These are phyloP conservation scores for Poicephalus gulielmi DNA, from an alignment of 2,113 vertebrate species.

Conservation along the genomic window DNA sequence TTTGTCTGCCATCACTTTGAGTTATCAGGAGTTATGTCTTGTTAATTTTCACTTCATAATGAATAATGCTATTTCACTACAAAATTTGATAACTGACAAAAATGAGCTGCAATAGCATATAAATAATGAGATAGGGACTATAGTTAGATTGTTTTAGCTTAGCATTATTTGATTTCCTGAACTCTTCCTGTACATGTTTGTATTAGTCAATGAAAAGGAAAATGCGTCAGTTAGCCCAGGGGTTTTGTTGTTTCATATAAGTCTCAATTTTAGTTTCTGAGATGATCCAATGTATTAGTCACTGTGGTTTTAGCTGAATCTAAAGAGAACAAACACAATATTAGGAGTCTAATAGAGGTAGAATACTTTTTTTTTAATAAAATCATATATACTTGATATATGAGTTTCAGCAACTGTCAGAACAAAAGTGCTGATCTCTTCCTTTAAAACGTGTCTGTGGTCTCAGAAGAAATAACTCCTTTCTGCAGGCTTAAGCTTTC, in stretches of 20 bases:
- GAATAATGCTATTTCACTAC: neutral
- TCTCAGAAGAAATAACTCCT: neutral
- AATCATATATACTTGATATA: neutral
- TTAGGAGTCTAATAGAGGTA: neutral
- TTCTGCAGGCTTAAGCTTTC: neutral
- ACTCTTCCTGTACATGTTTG: neutral
- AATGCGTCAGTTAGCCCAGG: neutral
- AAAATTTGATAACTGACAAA: neutral
- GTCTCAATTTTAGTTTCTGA: neutral
- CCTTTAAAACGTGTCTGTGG: neutral
- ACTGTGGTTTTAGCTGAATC: neutral
- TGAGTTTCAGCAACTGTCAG: neutral
- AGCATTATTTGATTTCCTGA: neutral
- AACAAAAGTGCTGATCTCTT: neutral
- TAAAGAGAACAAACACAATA: neutral
- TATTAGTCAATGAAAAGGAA: neutral
- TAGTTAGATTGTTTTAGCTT: neutral
- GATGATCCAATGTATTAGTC: neutral
- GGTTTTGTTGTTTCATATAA: neutral
- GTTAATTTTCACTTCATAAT: constrained; percentile 7
- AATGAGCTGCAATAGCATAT: neutral
- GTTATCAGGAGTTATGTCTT: neutral
- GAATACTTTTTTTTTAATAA: neutral
- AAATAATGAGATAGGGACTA: neutral
- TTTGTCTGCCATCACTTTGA: neutral